Evolutionary conservation across 2,888 invertebrate genomes (phyloP), one percentile per base, ranked within the genome.

Genomic region (Falcaria lacertinaria): DNA sequence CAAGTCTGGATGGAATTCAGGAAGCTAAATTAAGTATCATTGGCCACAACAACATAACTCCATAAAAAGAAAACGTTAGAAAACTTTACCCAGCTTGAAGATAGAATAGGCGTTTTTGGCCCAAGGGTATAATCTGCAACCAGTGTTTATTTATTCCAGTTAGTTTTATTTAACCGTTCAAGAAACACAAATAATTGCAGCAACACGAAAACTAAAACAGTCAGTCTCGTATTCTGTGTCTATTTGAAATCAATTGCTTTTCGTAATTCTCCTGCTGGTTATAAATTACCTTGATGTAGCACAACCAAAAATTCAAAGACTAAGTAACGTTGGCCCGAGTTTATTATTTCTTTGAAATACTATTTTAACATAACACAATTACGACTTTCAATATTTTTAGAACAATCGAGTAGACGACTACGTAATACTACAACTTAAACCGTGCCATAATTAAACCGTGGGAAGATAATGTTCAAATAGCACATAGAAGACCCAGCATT

Each of bases 21-120:
- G n/a, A n/a, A n/a, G n/a, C 60, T 64, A 68, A 69, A 67, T 60
- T 42, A 54, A 41, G 57, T 60, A 77, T 77, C 77, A 68, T 68
- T 80, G 78, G 76, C 76, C 76, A 70, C 54, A 41, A 58, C 54
- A 60, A 63, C 55, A 57, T 60, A 57, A 60, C 53, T 57, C 37
- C 41, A 32, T 45, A 48, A 55, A 55, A 52, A 52, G 46, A 50
- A 50, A 34, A 39, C 34, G 43, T 37, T 56, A 56, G 59, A 59
- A 55, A 56, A 52, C 52, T 47, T 63, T 52, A 57, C 54, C 22
- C 22, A 33, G 17, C 28, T 33, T 34, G 13, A 34, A 47, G 43
- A 55, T 60, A 61, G 62, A 56, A 57, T 56, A n/a, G 60, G 47
- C 59, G 54, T 54, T 60, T 66, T 65, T 62, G 54, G 66, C 57